Evolutionary conservation across 2,113 vertebrate species (phyloP), one percentile per base, ranked within the genome.

Genomic region (Rhagologus leucostigma): DNA sequence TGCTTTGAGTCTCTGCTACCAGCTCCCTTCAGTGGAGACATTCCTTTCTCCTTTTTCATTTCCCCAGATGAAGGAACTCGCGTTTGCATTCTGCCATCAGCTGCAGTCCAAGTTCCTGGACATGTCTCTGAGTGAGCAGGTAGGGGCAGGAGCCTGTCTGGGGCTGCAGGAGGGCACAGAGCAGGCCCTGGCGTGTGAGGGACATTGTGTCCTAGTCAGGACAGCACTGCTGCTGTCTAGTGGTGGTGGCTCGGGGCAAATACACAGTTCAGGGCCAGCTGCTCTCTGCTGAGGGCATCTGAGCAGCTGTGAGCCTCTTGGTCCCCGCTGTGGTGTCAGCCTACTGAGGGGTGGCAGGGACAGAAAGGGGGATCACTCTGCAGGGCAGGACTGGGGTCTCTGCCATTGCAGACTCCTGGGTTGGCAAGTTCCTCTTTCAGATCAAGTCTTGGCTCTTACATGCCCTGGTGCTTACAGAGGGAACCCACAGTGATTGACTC

Each of bases 71-170:
- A 99, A 98, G 97, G 99, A 99, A 95, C 92, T 99, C 12, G 96
- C 96, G 1, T 97, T 99, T 80, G 98, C 99, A 1, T 99, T 99
- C 81, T 99, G 98, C 95, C 98, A 98, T 93, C 99, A 99, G 86
- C 98, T 99, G 57, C 98, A 99, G 93, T 99, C 99, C 52, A 99
- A 98, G 97, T 99, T 99, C 96, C 96, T 99, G 70, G 99, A 99
- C 84, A 42, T 95, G 3, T 96, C 98, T 14, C 98, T 99, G 53
- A 99, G 99, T 80, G 99, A 99, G 95, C 99, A 99, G 99, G 99
- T 99, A 95, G 87, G 90, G 44, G 73, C 32, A 69, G 62, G 74
- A 78, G 68, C 13, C 29, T 37, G 32, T 60, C 21, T 65, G 42
- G 32, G 15, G n/a, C 62, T 69, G 65, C 63, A 41, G 49, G 65